Evolutionary conservation across 2,113 vertebrate species (phyloP), one percentile per base, ranked within the genome.

Genomic region (Cheirogaleus medius): DNA sequence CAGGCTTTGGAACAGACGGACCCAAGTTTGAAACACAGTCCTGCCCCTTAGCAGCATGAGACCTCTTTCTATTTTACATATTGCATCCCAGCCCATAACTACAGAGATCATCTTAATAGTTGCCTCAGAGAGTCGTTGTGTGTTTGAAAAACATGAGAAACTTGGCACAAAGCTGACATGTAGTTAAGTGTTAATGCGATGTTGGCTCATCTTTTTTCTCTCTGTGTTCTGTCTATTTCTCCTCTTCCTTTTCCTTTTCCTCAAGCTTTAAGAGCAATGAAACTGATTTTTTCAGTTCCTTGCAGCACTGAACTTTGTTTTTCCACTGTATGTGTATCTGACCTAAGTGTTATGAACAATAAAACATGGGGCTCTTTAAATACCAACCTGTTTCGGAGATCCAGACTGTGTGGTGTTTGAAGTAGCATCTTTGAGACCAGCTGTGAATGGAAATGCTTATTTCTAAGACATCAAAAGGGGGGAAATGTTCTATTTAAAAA

Each of bases 381-480:
- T 96, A 73, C 1, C 64, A 86, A 56, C 49, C 34, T 49, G 15
- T 77, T 74, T 8, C 5, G 17, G 60, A 95, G 87, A 95, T 77
- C 37, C 42, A 71, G 80, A 64, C 42, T 88, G 54, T 34, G 34
- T 12, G 21, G 39, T 88, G 93, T 97, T 91, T 91, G 63, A 81
- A 95, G 81, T 56, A 91, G 71, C n/a, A 93, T 69, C 84, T 93
- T 88, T 92, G 68, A 97, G 60, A 96, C 73, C 14, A 92, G 56
- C 74, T 90, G 66, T 85, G 23, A 98, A 97, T 73, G 37, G 29
- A 52, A 90, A 95, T 87, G n/a, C 74, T 92, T 95, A 91, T 92
- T 97, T 96, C 91, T 76, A 93, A 76, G 74, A 58, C 49, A 96
- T 93, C 91, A 68, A 63, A 93, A 87, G 15, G 60, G 47, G 13